phyloP scores from a whole-genome alignment of 2,888 invertebrate species.

The Ptychoptera contaminata region DNA sequence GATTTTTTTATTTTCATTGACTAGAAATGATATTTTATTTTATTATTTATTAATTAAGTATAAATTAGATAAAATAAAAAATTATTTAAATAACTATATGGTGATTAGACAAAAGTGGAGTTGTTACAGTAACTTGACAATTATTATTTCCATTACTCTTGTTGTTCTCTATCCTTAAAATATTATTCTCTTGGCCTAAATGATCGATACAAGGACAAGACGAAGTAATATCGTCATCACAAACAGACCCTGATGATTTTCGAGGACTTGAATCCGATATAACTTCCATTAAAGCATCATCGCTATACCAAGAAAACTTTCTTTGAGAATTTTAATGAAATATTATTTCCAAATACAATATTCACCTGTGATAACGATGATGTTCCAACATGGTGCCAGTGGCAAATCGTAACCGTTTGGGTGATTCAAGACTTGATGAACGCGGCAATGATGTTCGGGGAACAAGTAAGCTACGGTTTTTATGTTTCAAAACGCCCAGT shows the following conservation, averaged over 20 bases:
- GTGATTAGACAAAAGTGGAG: slow-evolving; percentile 26
- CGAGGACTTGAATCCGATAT: slow-evolving; percentile 23
- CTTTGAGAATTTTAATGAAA: not conserved
- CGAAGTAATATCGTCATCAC: slow-evolving; percentile 22
- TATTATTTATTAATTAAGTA: not conserved
- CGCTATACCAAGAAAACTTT: slow-evolving; percentile 17
- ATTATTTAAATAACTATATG: slow-evolving; percentile 19
- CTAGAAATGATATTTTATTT: not conserved
- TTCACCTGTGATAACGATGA: slow-evolving; percentile 29
- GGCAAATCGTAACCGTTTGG: slow-evolving; percentile 66
- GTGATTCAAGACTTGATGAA: slow-evolving; percentile 69
- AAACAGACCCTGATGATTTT: slow-evolving; percentile 25
- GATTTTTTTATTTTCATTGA: not conserved
- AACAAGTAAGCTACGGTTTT: slow-evolving; percentile 40
- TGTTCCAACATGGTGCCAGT: slow-evolving; percentile 44
- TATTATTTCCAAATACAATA: not conserved
- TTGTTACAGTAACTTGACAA: slow-evolving; percentile 18
- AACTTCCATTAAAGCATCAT: slow-evolving; percentile 28
- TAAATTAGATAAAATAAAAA: not conserved
- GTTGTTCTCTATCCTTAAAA: not conserved
- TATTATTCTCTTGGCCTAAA: slow-evolving; percentile 7
- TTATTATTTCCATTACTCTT: not conserved
- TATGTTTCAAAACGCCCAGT: slow-evolving; percentile 23
- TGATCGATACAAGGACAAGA: slow-evolving; percentile 26
- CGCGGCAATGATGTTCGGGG: slow-evolving; percentile 39